A percentile compares a stretch with the other conserved stretches of the same genome.
These are phyloP conservation scores for Psilopsiagon aymara DNA, from an alignment of 2,113 vertebrate genomes.

Conservation along the genomic window DNA sequence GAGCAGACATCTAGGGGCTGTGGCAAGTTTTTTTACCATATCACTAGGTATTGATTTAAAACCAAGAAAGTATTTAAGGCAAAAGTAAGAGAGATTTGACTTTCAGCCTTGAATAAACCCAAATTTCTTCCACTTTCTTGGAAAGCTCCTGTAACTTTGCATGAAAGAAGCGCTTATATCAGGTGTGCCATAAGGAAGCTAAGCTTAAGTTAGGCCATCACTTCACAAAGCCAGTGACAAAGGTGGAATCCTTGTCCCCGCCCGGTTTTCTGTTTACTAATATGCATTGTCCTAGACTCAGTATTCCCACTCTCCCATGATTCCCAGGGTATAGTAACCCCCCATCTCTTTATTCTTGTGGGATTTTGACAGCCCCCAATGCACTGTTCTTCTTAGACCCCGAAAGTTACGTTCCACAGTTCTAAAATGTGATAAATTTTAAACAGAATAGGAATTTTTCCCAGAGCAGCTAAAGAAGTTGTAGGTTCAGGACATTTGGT, in stretches of 20 bases:
- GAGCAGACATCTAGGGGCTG: neutral
- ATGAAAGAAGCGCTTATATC: neutral
- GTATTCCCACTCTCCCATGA: neutral
- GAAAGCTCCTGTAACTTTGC: neutral
- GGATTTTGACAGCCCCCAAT: neutral
- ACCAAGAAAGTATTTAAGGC: fast-evolving
- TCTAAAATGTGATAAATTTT: neutral
- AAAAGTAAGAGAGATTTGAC: neutral
- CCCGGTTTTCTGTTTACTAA: neutral
- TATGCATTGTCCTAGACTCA: neutral
- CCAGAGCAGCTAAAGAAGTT: neutral
- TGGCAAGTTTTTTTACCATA: neutral
- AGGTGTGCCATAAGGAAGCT: neutral
- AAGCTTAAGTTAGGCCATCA: neutral
- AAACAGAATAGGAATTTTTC: neutral
- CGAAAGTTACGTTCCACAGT: neutral
- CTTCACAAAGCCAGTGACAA: neutral
- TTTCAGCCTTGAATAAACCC: neutral
- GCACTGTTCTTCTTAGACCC: neutral
- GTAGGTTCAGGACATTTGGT: neutral
- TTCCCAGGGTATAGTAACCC: neutral
- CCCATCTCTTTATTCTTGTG: neutral
- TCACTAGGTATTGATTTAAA: neutral
- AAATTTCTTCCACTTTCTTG: neutral
- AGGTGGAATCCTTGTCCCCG: neutral